These are phyloP conservation scores for Stomatorhinus ivindoensis DNA, from an alignment of 2,113 vertebrate genomes.

Conservation along the genomic window DNA sequence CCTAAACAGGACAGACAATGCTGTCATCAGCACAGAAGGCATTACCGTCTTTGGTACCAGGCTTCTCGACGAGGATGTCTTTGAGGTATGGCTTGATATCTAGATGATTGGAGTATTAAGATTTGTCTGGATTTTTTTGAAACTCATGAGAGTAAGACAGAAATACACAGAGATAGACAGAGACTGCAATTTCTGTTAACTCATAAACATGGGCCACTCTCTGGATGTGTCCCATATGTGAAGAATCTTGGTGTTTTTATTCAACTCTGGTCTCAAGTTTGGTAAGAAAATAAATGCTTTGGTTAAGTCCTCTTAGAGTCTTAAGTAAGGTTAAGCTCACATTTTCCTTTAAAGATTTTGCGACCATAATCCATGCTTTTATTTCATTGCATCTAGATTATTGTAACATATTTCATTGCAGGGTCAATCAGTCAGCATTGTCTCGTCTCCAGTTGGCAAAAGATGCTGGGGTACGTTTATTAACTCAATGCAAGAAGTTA, in stretches of 20 bases:
- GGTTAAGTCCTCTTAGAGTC: neutral
- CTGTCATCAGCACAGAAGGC: conserved; percentile 75
- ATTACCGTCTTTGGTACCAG: conserved; percentile 88
- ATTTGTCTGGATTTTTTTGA: conserved; percentile 49
- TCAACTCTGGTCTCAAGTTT: neutral
- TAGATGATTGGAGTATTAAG: conserved; percentile 74
- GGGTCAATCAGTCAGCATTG: no score
- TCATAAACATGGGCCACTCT: neutral
- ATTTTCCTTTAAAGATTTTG: neutral
- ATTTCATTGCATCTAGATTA: neutral
- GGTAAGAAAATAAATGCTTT: neutral
- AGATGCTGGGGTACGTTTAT: neutral
- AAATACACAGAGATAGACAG: neutral
- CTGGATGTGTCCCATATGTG: neutral
- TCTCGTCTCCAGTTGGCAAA: neutral
- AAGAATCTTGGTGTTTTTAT: neutral
- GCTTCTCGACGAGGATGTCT: conserved; percentile 85
- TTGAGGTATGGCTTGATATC: conserved; percentile 69
- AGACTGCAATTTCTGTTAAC: neutral
- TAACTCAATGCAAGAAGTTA: neutral
- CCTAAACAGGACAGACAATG: conserved; percentile 75
- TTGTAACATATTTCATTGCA: neutral
- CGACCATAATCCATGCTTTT: neutral
- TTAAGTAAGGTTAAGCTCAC: neutral
- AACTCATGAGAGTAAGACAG: neutral